Evolutionary conservation across 2,113 vertebrate species (phyloP).

Genomic region (Anolis sagrei): DNA sequence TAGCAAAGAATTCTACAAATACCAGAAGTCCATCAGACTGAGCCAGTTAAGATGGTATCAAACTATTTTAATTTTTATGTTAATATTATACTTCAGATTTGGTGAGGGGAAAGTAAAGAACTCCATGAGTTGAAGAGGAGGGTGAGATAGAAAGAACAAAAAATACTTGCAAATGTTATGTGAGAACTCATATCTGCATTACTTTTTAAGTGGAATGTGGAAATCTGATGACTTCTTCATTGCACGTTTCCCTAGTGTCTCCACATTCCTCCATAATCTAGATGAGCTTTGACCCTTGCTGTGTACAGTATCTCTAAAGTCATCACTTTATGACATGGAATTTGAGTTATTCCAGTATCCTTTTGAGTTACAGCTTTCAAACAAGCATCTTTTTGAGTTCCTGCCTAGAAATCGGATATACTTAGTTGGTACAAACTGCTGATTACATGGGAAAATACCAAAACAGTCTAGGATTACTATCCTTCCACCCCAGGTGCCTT

Average conservation of each 20-base stretch:
- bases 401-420: constrained; percentile 53
- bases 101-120: neutral
- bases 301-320: constrained; percentile 43
- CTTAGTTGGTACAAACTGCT: constrained; percentile 51
- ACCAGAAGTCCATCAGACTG: too few species aligned
- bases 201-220: fast-evolving
- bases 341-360: constrained; percentile 43
- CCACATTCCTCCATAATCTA: neutral
- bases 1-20: too few species aligned
- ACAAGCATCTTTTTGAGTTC: constrained; percentile 62
- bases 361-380: constrained; percentile 13
- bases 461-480: neutral
- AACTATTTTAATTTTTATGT: too few species aligned
- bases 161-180: neutral
- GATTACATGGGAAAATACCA: constrained; percentile 39
- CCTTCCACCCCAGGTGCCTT: too few species aligned
- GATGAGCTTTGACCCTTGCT: constrained; percentile 35
- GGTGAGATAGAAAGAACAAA: too few species aligned
- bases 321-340: neutral
- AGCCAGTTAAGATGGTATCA: too few species aligned
- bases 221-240: constrained; percentile 15
- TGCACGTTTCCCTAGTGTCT: neutral
- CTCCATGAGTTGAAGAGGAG: neutral
- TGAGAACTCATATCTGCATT: neutral
- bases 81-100: neutral